Evolutionary conservation across 2,113 vertebrate species (phyloP).

Genomic region (Herpailurus yagouaroundi): DNA sequence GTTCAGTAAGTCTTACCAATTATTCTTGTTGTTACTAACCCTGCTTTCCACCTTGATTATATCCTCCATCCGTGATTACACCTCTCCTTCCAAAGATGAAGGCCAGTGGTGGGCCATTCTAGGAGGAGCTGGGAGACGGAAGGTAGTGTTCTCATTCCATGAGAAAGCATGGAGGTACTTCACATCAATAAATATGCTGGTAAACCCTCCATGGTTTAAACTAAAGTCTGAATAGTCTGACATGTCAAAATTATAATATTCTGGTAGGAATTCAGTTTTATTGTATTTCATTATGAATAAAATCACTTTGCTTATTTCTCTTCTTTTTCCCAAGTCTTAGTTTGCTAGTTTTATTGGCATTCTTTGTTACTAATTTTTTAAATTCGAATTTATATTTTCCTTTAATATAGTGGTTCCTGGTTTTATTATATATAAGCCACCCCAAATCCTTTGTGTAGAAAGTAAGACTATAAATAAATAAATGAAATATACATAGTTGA

Average conservation of each 20-base stretch:
- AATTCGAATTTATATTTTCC: not conserved
- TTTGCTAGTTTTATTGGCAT: not conserved
- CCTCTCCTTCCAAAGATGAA: not conserved
- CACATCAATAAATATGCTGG: not conserved
- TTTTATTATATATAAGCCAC: not conserved
- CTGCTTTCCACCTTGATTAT: not conserved
- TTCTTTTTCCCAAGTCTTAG: not conserved
- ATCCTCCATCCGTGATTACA: accelerated
- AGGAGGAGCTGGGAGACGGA: not conserved
- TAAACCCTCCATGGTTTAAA: not conserved
- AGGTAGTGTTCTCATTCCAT: not conserved
- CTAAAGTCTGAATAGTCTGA: not conserved
- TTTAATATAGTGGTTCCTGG: not conserved
- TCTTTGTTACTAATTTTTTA: not conserved
- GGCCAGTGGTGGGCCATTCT: too few species aligned
- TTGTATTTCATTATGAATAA: not conserved
- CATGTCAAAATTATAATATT: not conserved
- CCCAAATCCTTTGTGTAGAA: not conserved
- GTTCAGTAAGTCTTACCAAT: not conserved
- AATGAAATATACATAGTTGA: not conserved
- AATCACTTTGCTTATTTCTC: not conserved
- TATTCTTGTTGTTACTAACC: not conserved
- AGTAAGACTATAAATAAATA: not conserved
- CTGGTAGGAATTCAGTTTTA: not conserved
- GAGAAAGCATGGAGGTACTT: not conserved